phyloP scores from a whole-genome alignment of 1,140 invertebrate genomes.

The Calycopis cecrops region DNA sequence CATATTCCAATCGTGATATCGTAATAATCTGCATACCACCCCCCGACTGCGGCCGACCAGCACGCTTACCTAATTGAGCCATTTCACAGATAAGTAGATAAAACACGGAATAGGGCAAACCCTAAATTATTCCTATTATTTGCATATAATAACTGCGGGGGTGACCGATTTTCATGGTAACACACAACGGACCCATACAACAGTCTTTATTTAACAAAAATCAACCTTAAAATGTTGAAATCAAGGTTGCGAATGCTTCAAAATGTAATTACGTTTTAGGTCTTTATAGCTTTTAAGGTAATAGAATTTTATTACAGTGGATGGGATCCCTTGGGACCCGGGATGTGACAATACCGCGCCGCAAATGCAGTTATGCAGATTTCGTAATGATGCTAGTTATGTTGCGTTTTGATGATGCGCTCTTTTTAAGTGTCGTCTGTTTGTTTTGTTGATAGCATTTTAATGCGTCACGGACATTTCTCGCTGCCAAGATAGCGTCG shows the following conservation, averaged over 20 bases:
- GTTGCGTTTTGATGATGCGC: slow-evolving; percentile 45
- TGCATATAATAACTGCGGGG: slow-evolving; percentile 69
- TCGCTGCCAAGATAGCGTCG: too few relatives aligned
- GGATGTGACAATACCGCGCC: slow-evolving; percentile 48
- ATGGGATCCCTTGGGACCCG: slow-evolving; percentile 38
- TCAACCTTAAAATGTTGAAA: not conserved
- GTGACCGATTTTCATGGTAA: slow-evolving; percentile 29
- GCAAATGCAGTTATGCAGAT: slow-evolving; percentile 65
- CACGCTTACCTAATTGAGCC: slow-evolving; percentile 63
- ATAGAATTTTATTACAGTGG: slow-evolving; percentile 34
- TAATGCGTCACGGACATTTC: not conserved
- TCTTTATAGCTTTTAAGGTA: slow-evolving; percentile 23
- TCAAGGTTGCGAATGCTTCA: slow-evolving; percentile 20
- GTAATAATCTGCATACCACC: slow-evolving; percentile 39
- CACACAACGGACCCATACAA: slow-evolving; percentile 22
- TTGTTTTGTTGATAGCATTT: slow-evolving; percentile 22
- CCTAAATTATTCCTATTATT: slow-evolving; percentile 71
- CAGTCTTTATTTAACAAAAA: slow-evolving; percentile 14
- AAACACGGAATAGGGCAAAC: slow-evolving; percentile 62
- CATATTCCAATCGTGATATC: slow-evolving; percentile 55
- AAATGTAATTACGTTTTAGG: slow-evolving; percentile 12
- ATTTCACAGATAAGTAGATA: slow-evolving; percentile 73
- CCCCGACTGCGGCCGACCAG: slow-evolving; percentile 28
- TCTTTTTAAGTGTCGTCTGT: slow-evolving; percentile 28
- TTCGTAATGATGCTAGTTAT: slow-evolving; percentile 51